phyloP scores from a whole-genome alignment of 2,888 invertebrate genomes.

The Tanytarsus gracilentus region DNA sequence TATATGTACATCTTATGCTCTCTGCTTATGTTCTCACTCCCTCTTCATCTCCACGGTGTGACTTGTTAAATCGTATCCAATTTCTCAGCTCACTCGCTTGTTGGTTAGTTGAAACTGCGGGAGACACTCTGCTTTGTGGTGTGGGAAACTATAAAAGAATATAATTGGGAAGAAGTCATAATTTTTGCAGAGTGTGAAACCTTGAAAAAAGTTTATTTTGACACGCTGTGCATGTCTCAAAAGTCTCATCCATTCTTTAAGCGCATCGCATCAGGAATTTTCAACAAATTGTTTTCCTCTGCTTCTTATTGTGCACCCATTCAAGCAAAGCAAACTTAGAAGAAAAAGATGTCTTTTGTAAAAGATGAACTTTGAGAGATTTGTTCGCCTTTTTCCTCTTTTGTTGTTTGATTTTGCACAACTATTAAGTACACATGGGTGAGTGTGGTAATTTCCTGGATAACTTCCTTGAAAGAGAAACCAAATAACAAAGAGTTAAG shows the following conservation, averaged over 20 bases:
- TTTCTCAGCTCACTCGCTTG: slow-evolving; percentile 15
- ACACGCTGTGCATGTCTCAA: slow-evolving; percentile 11
- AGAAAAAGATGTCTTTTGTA: too few species aligned
- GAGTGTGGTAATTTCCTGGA: too few species aligned
- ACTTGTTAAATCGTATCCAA: slow-evolving; percentile 27
- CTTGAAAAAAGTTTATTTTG: slow-evolving; percentile 15
- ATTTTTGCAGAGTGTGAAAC: slow-evolving; percentile 8
- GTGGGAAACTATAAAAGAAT: slow-evolving; percentile 28
- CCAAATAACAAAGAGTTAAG: too few species aligned
- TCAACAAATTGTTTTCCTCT: not conserved
- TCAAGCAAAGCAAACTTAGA: too few species aligned
- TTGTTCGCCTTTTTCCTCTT: too few species aligned
- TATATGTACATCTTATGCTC: not conserved
- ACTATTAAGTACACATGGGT: too few species aligned
- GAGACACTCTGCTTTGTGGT: slow-evolving; percentile 24
- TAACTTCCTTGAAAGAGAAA: too few species aligned
- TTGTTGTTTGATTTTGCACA: too few species aligned
- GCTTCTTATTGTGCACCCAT: too few species aligned
- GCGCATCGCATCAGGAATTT: not conserved
- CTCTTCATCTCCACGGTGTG: not conserved
- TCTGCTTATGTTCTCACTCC: not conserved
- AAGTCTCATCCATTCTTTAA: slow-evolving; percentile 4
- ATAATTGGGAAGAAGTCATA: slow-evolving; percentile 26
- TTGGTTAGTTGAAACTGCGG: slow-evolving; percentile 26
- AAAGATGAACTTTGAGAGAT: too few species aligned